Evolutionary conservation across 2,113 vertebrate species (phyloP).

Genomic region (Pterocles orientalis): DNA sequence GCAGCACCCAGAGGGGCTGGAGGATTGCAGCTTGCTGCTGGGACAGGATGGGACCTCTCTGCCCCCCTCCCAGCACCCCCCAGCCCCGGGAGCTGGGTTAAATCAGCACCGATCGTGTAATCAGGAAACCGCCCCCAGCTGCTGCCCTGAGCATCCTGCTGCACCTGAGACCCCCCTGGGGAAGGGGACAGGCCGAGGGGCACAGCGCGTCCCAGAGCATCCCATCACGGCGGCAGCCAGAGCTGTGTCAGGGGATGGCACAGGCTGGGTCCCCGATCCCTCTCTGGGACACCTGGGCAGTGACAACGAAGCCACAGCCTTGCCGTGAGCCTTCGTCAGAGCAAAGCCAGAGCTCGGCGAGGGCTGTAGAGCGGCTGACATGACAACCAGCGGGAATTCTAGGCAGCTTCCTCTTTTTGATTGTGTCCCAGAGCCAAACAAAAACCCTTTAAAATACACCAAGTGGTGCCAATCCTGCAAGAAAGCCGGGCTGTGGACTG

Average conservation of each 20-base stretch:
- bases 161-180: no score
- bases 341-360: background rate
- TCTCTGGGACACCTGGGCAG: background rate
- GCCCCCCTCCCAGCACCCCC: background rate
- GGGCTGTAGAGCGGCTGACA: background rate
- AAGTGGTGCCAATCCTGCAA: background rate
- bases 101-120: background rate
- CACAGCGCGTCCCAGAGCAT: no score
- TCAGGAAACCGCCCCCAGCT: background rate
- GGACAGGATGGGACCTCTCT: background rate
- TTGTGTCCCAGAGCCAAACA: background rate
- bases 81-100: background rate
- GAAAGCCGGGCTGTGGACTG: background rate
- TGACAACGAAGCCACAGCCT: no score
- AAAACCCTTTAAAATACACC: background rate
- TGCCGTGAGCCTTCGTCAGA: rapidly evolving
- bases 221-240: rapidly evolving
- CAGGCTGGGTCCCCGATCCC: background rate
- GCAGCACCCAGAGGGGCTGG: rapidly evolving
- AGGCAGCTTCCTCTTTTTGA: background rate
- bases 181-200: no score
- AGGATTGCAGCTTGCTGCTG: rapidly evolving
- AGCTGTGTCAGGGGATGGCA: background rate
- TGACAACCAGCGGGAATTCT: no score
- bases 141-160: rapidly evolving